phyloP scores from a whole-genome alignment of 2,888 invertebrate species.

The Ceraclea dissimilis region DNA sequence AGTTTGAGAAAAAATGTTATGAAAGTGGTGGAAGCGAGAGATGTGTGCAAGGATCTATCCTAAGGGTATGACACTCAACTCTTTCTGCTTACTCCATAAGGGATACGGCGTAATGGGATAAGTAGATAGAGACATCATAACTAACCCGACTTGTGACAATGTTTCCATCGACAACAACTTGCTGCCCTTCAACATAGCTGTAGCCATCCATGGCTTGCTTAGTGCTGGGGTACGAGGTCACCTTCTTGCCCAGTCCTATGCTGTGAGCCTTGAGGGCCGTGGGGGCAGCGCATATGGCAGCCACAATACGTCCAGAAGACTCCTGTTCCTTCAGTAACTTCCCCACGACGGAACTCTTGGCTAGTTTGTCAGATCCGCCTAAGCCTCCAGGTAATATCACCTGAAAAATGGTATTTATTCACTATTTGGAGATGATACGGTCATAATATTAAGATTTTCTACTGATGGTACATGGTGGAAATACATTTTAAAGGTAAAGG shows the following conservation, averaged over 20 bases:
- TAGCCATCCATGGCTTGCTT: conserved; percentile 64
- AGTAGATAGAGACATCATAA: too few relatives aligned
- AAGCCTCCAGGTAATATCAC: conserved; percentile 87
- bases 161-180: conserved; percentile 64
- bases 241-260: conserved; percentile 66
- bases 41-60: too few relatives aligned
- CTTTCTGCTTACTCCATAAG: too few relatives aligned
- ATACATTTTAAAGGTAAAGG: too few relatives aligned
- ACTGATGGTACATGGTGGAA: too few relatives aligned
- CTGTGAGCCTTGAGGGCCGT: conserved; percentile 78
- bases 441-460: too few relatives aligned
- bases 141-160: conserved; percentile 73
- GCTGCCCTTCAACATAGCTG: conserved; percentile 55
- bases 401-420: conserved; percentile 29
- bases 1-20: too few relatives aligned
- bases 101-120: too few relatives aligned
- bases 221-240: conserved; percentile 88
- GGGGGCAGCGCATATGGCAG: conserved; percentile 96
- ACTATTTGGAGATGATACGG: too few relatives aligned
- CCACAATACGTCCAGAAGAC: conserved; percentile 63
- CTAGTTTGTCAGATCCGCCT: conserved; percentile 73
- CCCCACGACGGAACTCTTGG: conserved; percentile 70
- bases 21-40: too few relatives aligned
- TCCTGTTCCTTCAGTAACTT: conserved; percentile 75
- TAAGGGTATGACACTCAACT: too few relatives aligned